These are phyloP conservation scores for Montipora capitata DNA, from an alignment of 92 coral and sea anemone species.

Conservation along the genomic window DNA sequence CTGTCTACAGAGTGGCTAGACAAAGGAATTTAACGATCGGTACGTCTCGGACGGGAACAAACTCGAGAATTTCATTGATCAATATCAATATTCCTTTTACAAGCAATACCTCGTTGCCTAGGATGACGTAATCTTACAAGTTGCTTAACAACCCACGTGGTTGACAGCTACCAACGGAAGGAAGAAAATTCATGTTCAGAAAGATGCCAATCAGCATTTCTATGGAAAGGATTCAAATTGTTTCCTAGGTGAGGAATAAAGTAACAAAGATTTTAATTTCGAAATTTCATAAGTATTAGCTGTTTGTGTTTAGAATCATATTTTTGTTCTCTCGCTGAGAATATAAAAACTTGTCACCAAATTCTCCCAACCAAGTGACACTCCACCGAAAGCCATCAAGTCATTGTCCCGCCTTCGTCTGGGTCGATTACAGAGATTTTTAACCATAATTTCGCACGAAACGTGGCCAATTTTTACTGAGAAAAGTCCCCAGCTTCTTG, in stretches of 20 bases:
- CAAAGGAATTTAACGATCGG: conserved; percentile 10
- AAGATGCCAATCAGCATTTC: not conserved
- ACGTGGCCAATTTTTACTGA: too few relatives aligned
- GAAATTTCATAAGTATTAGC: not conserved
- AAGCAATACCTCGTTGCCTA: conserved; percentile 67
- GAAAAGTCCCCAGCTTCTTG: not conserved
- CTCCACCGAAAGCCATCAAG: conserved; percentile 6
- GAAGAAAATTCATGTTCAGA: conserved; percentile 78
- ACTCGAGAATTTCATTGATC: conserved; percentile 72
- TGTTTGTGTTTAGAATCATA: not conserved
- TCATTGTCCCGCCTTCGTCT: conserved; percentile 25
- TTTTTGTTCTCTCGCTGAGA: not conserved
- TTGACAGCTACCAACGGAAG: conserved; percentile 42
- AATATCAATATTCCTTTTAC: conserved; percentile 82
- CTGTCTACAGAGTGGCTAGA: conserved; percentile 5
- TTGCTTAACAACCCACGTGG: conserved; percentile 92
- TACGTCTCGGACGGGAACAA: conserved; percentile 30
- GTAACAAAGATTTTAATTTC: not conserved
- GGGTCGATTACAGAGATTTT: not conserved
- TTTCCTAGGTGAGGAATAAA: not conserved
- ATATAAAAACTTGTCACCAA: not conserved
- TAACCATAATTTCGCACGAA: not conserved
- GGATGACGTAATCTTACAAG: conserved; percentile 88
- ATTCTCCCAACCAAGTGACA: conserved; percentile 25
- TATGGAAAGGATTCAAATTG: not conserved